Conservation (phyloP, 2,797 vertebrate genomes). For the Pelochelys cantorii region DNA sequence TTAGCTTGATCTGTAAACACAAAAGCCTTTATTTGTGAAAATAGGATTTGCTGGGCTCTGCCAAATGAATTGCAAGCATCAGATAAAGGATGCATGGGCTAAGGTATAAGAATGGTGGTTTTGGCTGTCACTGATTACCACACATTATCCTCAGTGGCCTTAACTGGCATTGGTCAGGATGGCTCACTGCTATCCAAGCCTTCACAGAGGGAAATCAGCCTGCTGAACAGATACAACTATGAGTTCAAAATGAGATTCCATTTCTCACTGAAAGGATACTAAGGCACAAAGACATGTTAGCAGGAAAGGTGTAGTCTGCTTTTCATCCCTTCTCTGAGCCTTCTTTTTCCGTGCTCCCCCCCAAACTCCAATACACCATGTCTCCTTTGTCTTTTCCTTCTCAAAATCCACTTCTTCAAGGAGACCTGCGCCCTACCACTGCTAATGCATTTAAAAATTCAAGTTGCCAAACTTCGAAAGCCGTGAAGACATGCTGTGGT, state of each 20-base stretch:
- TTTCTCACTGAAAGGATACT: neutral
- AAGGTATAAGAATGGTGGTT: neutral
- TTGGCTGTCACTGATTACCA: neutral
- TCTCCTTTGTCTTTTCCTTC: fast-evolving
- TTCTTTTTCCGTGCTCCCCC: neutral
- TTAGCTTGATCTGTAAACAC: neutral
- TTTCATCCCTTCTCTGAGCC: neutral
- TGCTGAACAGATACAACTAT: fast-evolving
- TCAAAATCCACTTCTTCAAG: fast-evolving
- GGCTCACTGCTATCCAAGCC: fast-evolving
- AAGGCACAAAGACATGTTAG: neutral
- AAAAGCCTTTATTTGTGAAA: neutral
- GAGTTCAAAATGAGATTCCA: neutral
- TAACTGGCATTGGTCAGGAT: neutral
- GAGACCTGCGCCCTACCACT: neutral
- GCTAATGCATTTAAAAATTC: too few relatives aligned
- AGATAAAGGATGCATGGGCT: neutral
- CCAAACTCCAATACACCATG: neutral
- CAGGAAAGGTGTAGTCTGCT: neutral
- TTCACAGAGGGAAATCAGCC: neutral
- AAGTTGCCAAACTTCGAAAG: too few relatives aligned
- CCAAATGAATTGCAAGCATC: neutral
- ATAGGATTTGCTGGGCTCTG: neutral
- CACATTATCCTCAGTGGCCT: fast-evolving
- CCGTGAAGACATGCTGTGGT: too few relatives aligned